These are phyloP conservation scores for Halichoerus grypus DNA, from an alignment of 2,113 vertebrate species.

Conservation along the genomic window DNA sequence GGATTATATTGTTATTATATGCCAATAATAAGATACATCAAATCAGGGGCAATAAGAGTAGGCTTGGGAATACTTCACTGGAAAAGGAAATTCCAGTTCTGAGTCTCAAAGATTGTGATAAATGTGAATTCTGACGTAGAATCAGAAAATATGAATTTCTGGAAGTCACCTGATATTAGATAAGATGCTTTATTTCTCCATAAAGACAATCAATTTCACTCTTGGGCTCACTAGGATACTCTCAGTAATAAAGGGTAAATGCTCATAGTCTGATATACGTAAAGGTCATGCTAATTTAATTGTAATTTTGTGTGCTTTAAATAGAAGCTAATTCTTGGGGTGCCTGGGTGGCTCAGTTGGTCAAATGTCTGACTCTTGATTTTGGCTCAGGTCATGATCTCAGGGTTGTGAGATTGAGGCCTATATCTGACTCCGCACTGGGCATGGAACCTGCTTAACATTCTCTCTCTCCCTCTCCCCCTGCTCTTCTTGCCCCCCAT, in stretches of 20 bases:
- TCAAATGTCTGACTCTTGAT: not conserved
- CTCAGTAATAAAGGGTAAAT: not conserved
- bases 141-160: not conserved
- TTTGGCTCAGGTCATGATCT: not conserved
- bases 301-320: constrained; percentile 26
- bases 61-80: not conserved
- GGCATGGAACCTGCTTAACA: not conserved
- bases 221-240: not conserved
- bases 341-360: not conserved
- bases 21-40: not conserved
- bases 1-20: too few relatives aligned
- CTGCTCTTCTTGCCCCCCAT: not conserved
- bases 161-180: not conserved
- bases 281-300: not conserved
- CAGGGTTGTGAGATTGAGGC: not conserved
- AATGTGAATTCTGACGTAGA: not conserved
- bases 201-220: not conserved
- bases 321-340: not conserved
- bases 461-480: not conserved
- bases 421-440: not conserved
- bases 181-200: not conserved
- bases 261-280: not conserved
- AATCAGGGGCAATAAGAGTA: not conserved
- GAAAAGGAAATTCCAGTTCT: not conserved
- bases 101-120: not conserved